Base-by-base conservation (phyloP, 2,797 vertebrate species). In the Lophotriccus pileatus region DNA sequence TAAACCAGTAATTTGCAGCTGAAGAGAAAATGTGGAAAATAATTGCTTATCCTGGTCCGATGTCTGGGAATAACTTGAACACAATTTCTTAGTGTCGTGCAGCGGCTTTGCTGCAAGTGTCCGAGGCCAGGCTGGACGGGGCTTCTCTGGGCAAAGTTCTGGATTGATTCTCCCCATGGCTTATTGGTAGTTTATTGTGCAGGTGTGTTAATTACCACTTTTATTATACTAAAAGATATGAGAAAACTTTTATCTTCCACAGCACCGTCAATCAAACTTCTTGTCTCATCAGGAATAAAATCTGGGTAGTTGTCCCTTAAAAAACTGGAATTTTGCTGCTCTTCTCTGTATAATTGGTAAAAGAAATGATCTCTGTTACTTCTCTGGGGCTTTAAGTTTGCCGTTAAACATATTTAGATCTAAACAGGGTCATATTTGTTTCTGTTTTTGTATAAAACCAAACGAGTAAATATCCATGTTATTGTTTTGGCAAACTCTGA, bases 161-260 rank as follows among this genome's bases (percentile, higher is more conserved):
- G 28, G 9, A 1, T 1, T 1, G 13, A 10, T 67, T 25, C 41
- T 27, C 10, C 23, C 49, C 3, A 0, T 15, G 25, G 5, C 7
- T 50, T 8, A 13, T 12, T 30, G 77, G n/a, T 10, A 56, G 28
- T 18, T 58, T 24, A n/a, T 21, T 64, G 46, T 79, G 67, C 21
- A 68, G 12, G 30, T 28, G 8, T 12, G 4, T 23, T 46, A 18
- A 73, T 76, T 9, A 21, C 30, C 25, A 17, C 43, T 66, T 52
- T 17, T 36, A 6, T 20, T 23, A 12, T 7, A 15, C 24, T 41
- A 4, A 58, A 68, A 52, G 62, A 9, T 16, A 27, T 37, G 36
- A 24, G 9, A 27, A n/a, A 43, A 36, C 10, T 36, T 70, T 6
- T 16, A 9, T 36, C 68, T 49, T 73, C 56, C 7, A 19, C 21